A percentile compares a stretch with the other conserved stretches of the same genome.
Conservation (phyloP, 2,888 invertebrate genomes). For the Apantesis nais region DNA sequence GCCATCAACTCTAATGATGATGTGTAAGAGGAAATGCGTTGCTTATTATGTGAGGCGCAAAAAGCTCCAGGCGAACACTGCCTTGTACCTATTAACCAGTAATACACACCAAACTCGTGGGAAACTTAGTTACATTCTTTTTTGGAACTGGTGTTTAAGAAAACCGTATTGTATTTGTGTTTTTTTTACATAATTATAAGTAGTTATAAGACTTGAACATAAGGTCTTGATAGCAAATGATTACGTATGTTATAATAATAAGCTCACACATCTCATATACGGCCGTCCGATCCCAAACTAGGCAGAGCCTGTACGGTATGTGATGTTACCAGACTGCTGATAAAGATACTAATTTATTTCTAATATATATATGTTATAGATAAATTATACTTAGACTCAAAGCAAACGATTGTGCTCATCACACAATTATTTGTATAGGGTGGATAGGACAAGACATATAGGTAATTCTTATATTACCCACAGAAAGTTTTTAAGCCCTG, state of each 20-base stretch:
- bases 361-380: too few species aligned
- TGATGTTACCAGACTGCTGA: too few species aligned
- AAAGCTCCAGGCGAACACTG: constrained; percentile 53
- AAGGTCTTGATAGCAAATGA: constrained; percentile 58
- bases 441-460: too few species aligned
- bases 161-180: constrained; percentile 20
- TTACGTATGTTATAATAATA: constrained; percentile 44
- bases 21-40: constrained; percentile 41
- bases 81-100: constrained; percentile 25
- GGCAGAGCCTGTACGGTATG: too few species aligned
- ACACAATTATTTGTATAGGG: too few species aligned
- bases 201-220: constrained; percentile 46
- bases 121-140: constrained; percentile 62
- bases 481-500: neutral
- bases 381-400: too few species aligned
- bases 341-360: too few species aligned
- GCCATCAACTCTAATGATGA: constrained; percentile 45
- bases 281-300: too few species aligned
- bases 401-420: too few species aligned
- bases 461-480: too few species aligned
- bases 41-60: constrained; percentile 54
- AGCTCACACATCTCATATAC: too few species aligned
- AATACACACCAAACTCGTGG: constrained; percentile 60
- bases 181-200: constrained; percentile 46
- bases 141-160: constrained; percentile 43